Evolutionary conservation across 2,113 vertebrate species (phyloP), one percentile per base, ranked within the genome.

Genomic region (Solea solea): DNA sequence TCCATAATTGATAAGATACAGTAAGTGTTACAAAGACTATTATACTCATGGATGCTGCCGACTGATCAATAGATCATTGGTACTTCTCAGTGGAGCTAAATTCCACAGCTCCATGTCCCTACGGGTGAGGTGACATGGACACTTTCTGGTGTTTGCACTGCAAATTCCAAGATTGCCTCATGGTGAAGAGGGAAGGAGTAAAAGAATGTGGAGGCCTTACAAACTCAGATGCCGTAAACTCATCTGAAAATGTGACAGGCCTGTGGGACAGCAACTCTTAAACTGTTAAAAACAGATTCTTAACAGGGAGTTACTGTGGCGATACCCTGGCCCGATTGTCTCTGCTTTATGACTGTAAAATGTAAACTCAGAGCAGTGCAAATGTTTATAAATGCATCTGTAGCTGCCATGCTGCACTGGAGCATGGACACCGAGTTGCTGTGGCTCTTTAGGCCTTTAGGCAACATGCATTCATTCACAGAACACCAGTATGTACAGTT

Each of bases 91-190:
- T 60, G 39, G 52, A 57, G 71, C 76, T 70, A 76, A 87, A 87
- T 89, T 88, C 84, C 82, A 77, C 83, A 83, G 67, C 69, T 53
- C 69, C 74, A 61, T 79, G 76, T 78, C 66, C 82, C 67, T 61
- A 39, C 9, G 11, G 60, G 54, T 60, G 76, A 86, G 59, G 81
- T 82, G 84, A 88, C 90, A 80, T 9, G 40, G 74, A 84, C 57
- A 76, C 76, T 52, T 85, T 82, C 57, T n/a, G 69, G 59, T 75
- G 84, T 90, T 90, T 91, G 76, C 81, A 53, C 67, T 76, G 63
- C 77, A 88, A 84, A 92, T 90, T 91, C 88, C 87, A 71, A 69
- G 56, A 86, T 90, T 90, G 88, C 72, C 81, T 86, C 83, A 83
- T 73, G 61, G 76, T 68, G 72, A 82, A 86, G 65, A 76, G 77